Evolutionary conservation across 2,888 invertebrate species (phyloP), one percentile per base, ranked within the genome.

Genomic region (Chromoteleia sp.): DNA sequence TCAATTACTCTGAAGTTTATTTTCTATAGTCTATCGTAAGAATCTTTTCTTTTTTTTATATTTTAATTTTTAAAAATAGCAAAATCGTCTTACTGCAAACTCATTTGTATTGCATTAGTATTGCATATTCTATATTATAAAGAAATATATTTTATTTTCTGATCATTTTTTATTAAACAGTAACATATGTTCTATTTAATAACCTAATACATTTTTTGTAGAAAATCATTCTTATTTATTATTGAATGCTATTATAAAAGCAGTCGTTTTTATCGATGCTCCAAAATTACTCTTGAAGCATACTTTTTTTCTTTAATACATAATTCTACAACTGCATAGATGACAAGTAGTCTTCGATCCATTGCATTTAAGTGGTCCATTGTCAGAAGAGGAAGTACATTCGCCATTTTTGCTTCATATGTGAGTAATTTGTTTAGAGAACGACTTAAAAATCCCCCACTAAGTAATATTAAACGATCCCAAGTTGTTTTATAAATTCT

Each of bases 321-420:
- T 89, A 95, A 94, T 90, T 96, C 95, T 54, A 97, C 94, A 61
- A 96, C 94, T 8, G 96, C 95, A 91, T 95, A 96, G 45, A 97
- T 92, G 84, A 95, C 94, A 61, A 95, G 92, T 39, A 98, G 91
- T 88, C 97, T 93, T 83, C 97, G 92, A 89, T 98, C 96, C 45
- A 98, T 93, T 7, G 97, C 97, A 86, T 93, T 93, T 73, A 95
- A 94, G 92, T 98, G 97, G 45, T 94, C 94, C 63, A 94, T 93
- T 1, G 95, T 95, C 10, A 97, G 93, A 3, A 97, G 90, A 6
- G 94, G 94, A 21, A 88, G 88, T 86, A 93, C 92, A 67, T 93
- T 89, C 78, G 94, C 93, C 61, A 93, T 92, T 88, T 93, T 88
- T 67, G 93, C 91, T 92, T 94, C 92, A 39, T 91, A 87, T 15